Evolutionary conservation across 2,888 invertebrate genomes (phyloP).

Genomic region (Schizotus pectinicornis): DNA sequence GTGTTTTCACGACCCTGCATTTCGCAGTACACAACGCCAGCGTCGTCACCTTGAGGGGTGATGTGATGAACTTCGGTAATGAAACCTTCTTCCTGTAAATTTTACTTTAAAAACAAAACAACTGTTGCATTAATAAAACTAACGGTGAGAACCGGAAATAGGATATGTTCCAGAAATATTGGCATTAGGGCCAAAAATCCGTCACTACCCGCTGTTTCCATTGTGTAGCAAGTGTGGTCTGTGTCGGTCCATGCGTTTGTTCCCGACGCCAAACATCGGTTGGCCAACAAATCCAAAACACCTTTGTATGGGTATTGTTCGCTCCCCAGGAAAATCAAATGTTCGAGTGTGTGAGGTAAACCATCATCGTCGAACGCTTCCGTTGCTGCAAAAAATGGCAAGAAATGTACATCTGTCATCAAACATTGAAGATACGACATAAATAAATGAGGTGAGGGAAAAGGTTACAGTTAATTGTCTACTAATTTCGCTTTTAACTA

Average conservation of each 20-base stretch:
- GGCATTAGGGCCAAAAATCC: constrained; percentile 90
- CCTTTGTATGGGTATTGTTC: constrained; percentile 90
- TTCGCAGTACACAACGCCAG: constrained; percentile 95
- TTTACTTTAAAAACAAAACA: neutral
- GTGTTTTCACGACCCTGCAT: constrained; percentile 88
- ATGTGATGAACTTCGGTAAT: constrained; percentile 92
- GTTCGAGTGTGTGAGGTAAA: constrained; percentile 90
- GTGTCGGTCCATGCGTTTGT: constrained; percentile 90
- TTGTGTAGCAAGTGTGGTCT: constrained; percentile 90
- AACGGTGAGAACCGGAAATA: constrained; percentile 81
- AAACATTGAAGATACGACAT: no score
- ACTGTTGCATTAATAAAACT: constrained; percentile 29
- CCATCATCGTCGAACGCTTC: constrained; percentile 93
- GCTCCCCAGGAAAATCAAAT: constrained; percentile 89
- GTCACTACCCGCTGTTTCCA: constrained; percentile 84
- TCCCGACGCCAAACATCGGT: constrained; percentile 87
- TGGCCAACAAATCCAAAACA: constrained; percentile 85
- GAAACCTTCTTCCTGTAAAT: constrained; percentile 74
- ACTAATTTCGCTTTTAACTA: no score
- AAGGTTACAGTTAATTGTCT: no score
- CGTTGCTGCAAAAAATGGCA: constrained; percentile 76
- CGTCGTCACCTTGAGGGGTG: constrained; percentile 86
- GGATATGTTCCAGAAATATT: constrained; percentile 88
- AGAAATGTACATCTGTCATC: no score
- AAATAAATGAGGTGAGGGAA: no score